Evolutionary conservation across 2,888 invertebrate species (phyloP), one percentile per base, ranked within the genome.

Genomic region (Mellilla xanthometata): DNA sequence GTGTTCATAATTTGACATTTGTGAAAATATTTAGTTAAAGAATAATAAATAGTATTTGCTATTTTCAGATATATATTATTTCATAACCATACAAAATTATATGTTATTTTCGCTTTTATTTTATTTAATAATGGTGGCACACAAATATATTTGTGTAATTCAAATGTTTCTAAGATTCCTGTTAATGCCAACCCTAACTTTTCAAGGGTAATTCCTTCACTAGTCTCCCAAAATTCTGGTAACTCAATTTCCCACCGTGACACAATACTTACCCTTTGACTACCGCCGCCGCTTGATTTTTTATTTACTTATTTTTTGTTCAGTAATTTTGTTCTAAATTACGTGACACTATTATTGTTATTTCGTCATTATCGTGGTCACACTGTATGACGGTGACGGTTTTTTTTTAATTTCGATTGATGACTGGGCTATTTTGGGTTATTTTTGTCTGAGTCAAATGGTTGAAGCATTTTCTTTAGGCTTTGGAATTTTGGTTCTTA

Each of bases 231-330:
- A 60, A n/a, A 62, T 65, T 71, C 65, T 62, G 58, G 65, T 68
- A 65, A 65, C 65, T 65, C 61, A 65, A 71, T 68, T 71, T 57
- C 52, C 34, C 32, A 49, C 60, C 67, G 68, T 72, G 72, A 73
- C 68, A 53, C 36, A 59, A 60, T 58, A 52, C 45, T 36, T 51
- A 45, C 56, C 63, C 65, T 66, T 71, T 73, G 66, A 62, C 45
- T 40, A 45, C 27, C 40, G 41, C 48, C 44, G 61, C 62, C 66
- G 64, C 65, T 46, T 26, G 4, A 19, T 19, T 19, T 19, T 19
- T 19, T 19, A 19, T 19, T 19, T 19, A 19, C 6, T 19, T 19
- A 26, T 46, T 49, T 51, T 49, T 53, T 49, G 46, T 38, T 29
- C 43, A 11, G 50, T 39, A 43, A 52, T 50, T 49, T 48, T 48